phyloP scores from a whole-genome alignment of 2,113 vertebrate species.

The Heloderma charlesbogerti region DNA sequence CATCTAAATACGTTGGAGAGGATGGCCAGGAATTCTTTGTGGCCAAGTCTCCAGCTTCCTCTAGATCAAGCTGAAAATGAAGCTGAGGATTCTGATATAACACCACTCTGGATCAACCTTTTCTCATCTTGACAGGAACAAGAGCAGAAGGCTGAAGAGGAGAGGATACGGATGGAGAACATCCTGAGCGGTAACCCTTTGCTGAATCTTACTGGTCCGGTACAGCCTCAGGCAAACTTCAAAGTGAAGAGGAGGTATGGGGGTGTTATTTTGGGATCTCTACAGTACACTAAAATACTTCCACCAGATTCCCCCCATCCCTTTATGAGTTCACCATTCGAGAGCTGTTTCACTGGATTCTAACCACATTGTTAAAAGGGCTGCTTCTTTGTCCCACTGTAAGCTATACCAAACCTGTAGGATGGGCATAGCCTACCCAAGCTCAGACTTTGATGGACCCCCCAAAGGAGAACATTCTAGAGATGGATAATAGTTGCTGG shows the following conservation, averaged over 20 bases:
- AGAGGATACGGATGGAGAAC: conserved; percentile 97
- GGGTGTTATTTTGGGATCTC: neutral
- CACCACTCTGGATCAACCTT: neutral
- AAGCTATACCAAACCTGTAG: neutral
- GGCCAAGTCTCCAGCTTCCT: conserved; percentile 3
- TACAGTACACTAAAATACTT: no score
- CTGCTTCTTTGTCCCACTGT: neutral
- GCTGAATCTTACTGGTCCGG: conserved; percentile 91
- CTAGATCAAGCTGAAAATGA: conserved; percentile 2
- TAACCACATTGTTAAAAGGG: neutral
- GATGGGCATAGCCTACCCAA: neutral
- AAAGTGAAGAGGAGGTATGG: conserved; percentile 95
- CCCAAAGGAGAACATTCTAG: neutral
- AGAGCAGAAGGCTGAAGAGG: conserved; percentile 97
- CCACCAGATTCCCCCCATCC: neutral
- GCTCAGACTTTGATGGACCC: neutral
- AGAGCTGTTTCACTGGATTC: neutral
- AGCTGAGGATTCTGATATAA: neutral
- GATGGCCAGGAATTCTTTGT: neutral
- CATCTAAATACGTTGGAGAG: neutral
- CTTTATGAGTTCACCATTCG: neutral
- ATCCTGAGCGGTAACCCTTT: conserved; percentile 96
- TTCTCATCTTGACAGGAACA: conserved; percentile 83
- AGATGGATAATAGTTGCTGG: neutral
- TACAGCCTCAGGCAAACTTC: conserved; percentile 84